Base-by-base conservation (phyloP, 2,113 vertebrate species). In the Syngnathoides biaculeatus region DNA sequence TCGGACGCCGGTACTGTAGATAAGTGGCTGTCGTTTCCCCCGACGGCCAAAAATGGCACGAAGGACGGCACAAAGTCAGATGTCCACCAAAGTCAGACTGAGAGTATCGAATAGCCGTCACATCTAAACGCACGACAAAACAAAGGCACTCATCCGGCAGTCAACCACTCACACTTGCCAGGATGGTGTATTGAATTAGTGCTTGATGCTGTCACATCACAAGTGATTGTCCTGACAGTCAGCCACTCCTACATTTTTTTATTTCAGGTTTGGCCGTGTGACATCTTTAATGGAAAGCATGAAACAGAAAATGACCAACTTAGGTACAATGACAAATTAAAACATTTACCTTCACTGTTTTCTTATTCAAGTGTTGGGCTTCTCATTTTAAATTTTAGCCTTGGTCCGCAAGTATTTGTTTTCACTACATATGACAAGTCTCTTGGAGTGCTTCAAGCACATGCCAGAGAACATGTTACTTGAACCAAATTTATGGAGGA, bases 51-150 rank as follows among this genome's bases (percentile, higher is more conserved):
- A 56, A 73, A 79, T 35, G 55, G 58, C 40, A 17, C 55, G 69
- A 77, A 90, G 86, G 87, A 84, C 83, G 13, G 27, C 22, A 8
- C 88, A 91, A 91, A 87, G 87, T 90, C 86, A 87, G 35, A 68
- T 35, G 73, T 64, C 78, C 74, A 55, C 62, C 82, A 85, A 87
- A 90, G 84, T 87, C 83, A 76, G 61, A 69, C 38, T 7, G 2
- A 10, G 60, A 73, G 50, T 20, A 2, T 8, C 5, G 57, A 60
- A 22, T 20, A 53, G 30, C 56, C 43, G 26, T 19, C 15, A 50
- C 27, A 35, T 62, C 12, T 22, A 68, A 73, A 67, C 70, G 55
- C 71, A 30, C 40, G 1, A 40, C 55, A 40, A 53, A 72, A 68
- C 64, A 71, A 55, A 80, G 53, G 67, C 47, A 22, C 66, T 65